These are phyloP conservation scores for Tarsius wallacei DNA, from an alignment of 2,797 vertebrate genomes.

Conservation along the genomic window DNA sequence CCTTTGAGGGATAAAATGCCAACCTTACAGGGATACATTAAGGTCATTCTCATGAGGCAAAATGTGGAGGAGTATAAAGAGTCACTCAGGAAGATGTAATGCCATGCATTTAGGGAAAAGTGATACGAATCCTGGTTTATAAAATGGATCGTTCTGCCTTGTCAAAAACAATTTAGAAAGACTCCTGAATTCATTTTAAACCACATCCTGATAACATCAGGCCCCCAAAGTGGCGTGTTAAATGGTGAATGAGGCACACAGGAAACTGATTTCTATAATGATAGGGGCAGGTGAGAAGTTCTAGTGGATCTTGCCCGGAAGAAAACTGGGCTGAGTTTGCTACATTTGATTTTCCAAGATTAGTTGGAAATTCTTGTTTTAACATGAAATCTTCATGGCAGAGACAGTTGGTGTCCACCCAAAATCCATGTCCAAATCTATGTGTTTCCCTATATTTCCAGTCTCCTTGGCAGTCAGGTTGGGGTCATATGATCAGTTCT, in stretches of 20 bases:
- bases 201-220: not conserved
- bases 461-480: not conserved
- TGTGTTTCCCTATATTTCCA: not conserved
- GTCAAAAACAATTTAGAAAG: not conserved
- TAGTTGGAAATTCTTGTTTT: constrained; percentile 17
- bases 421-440: not conserved
- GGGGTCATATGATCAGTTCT: not conserved
- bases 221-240: not conserved
- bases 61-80: not conserved
- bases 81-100: not conserved
- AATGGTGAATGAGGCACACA: not conserved
- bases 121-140: not conserved
- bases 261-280: not conserved
- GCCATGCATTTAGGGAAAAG: not conserved
- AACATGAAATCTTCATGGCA: not conserved
- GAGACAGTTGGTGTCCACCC: not conserved
- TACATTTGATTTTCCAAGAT: not conserved
- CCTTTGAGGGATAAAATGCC: not conserved
- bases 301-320: too few relatives aligned
- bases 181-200: not conserved
- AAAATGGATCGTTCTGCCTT: not conserved
- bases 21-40: not conserved
- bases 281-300: not conserved
- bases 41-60: not conserved
- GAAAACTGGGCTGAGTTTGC: not conserved